Percentiles rank a stretch among this genome's conserved stretches.
These are phyloP conservation scores for Drosophila suboccidentalis DNA, from an alignment of 2,888 invertebrate genomes.

Conservation along the genomic window DNA sequence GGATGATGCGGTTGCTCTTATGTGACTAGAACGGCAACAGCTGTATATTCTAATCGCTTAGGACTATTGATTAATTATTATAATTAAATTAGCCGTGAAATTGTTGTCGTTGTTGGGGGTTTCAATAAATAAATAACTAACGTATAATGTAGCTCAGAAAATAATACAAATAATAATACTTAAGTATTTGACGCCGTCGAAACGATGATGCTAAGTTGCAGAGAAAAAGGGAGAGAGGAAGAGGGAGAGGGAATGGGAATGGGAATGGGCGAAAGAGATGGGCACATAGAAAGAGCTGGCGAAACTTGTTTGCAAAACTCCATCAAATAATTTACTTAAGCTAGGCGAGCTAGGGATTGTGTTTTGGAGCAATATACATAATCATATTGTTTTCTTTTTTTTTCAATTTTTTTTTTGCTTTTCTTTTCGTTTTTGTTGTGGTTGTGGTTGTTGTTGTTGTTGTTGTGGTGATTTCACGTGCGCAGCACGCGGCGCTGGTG, in stretches of 20 bases:
- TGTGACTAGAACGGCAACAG: slow-evolving; percentile 69
- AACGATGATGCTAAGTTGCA: not conserved
- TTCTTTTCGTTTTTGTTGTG: not conserved
- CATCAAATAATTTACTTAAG: slow-evolving; percentile 73
- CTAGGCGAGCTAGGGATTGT: slow-evolving; percentile 51
- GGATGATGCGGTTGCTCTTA: slow-evolving; percentile 52
- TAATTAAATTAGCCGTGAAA: slow-evolving; percentile 7
- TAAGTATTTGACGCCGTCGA: slow-evolving; percentile 8
- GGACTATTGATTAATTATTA: not conserved
- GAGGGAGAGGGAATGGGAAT: not conserved
- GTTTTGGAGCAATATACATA: slow-evolving; percentile 37
- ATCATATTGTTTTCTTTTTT: slow-evolving; percentile 9
- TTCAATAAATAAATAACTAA: slow-evolving; percentile 42
- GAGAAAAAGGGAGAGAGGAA: not conserved
- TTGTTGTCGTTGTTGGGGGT: not conserved
- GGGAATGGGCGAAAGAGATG: not conserved
- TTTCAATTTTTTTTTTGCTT: not conserved
- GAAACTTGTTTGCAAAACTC: slow-evolving; percentile 42
- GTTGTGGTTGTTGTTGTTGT: not conserved
- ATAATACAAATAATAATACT: slow-evolving; percentile 39
- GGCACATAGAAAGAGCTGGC: not conserved
- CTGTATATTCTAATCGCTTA: slow-evolving; percentile 8
- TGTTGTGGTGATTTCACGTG: slow-evolving; percentile 58
- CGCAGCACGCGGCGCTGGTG: slow-evolving; percentile 68
- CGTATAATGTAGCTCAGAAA: not conserved